phyloP scores from a whole-genome alignment of 1,140 invertebrate genomes.

The Lucilia cuprina region DNA sequence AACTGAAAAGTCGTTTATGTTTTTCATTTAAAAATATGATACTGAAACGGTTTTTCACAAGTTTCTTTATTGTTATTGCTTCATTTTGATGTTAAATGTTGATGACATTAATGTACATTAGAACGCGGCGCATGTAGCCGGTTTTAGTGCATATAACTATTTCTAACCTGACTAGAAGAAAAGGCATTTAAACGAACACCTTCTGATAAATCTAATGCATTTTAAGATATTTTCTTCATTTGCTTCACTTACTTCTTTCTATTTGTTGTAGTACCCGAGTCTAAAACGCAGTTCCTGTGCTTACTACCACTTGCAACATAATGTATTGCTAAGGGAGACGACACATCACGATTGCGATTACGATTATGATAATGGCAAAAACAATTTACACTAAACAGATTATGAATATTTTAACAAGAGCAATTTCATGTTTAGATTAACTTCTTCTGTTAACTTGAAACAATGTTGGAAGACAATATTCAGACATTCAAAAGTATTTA shows the following conservation, averaged over 20 bases:
- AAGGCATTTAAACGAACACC: constrained; percentile 10
- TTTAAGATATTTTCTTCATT: neutral
- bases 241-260: neutral
- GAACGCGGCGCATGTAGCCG: neutral
- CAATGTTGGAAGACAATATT: neutral
- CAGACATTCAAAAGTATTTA: no score
- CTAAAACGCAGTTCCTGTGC: neutral
- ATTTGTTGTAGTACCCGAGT: neutral
- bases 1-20: neutral
- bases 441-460: neutral
- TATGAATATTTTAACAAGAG: constrained; percentile 4
- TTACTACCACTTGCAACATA: neutral
- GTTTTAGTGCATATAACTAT: neutral
- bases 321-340: neutral
- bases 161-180: neutral
- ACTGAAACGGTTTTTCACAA: neutral
- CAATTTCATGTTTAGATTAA: neutral
- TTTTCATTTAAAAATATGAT: neutral
- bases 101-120: neutral
- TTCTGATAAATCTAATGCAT: constrained; percentile 15
- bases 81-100: constrained; percentile 14
- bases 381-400: constrained; percentile 25
- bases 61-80: constrained; percentile 20
- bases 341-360: neutral
- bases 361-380: constrained; percentile 24